phyloP scores from a whole-genome alignment of 2,888 invertebrate species.

The Xestia ashworthii region DNA sequence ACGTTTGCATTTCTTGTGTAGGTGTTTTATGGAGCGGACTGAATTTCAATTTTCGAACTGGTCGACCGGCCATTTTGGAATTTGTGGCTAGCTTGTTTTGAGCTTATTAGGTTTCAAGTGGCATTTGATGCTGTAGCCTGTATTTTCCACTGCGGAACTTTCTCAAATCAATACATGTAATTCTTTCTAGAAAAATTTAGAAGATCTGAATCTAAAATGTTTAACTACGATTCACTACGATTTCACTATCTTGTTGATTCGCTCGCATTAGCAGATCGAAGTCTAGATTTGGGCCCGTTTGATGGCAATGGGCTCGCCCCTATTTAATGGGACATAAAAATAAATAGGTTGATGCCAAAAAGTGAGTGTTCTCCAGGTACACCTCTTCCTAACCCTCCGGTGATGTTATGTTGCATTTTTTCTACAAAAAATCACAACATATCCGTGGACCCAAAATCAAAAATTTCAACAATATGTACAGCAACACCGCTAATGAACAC shows the following conservation, averaged over 20 bases:
- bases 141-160: neutral
- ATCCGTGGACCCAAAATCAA: conserved; percentile 9
- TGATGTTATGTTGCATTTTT: neutral
- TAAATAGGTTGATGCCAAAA: too few species aligned
- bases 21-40: conserved; percentile 42
- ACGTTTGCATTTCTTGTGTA: conserved; percentile 55
- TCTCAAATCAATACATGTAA: neutral
- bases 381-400: neutral
- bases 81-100: neutral
- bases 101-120: neutral
- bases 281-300: neutral
- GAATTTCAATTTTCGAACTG: conserved; percentile 50
- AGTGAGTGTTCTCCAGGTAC: neutral
- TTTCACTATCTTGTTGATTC: neutral
- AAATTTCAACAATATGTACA: conserved; percentile 49
- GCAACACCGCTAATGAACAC: conserved; percentile 70
- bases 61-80: neutral
- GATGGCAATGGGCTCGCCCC: neutral
- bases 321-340: neutral
- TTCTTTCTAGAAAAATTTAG: neutral
- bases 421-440: neutral
- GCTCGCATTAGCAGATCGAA: neutral
- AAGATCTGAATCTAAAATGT: neutral
- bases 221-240: neutral
- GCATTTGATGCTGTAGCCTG: neutral